phyloP scores from a whole-genome alignment of 2,113 vertebrate genomes.

The Brienomyrus longianalis region DNA sequence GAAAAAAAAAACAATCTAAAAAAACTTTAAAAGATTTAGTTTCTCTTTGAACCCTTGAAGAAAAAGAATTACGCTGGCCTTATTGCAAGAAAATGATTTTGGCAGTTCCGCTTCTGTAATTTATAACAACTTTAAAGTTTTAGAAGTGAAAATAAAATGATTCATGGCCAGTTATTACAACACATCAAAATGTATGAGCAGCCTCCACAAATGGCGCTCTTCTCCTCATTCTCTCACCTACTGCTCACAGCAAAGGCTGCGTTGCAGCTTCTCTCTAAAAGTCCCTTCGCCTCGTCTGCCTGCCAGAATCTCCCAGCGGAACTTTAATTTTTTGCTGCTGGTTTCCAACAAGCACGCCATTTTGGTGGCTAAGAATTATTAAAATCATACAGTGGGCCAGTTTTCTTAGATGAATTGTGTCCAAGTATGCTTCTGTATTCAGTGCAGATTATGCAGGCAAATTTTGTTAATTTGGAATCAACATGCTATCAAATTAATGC shows the following conservation, averaged over 20 bases:
- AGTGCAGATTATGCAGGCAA: background rate
- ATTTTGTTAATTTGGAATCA: constrained; percentile 22
- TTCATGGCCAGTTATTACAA: constrained; percentile 16
- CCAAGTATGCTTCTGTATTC: constrained; percentile 16
- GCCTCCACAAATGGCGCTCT: background rate
- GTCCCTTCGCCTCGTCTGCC: background rate
- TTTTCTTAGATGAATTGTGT: background rate
- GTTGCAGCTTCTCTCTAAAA: constrained; percentile 16
- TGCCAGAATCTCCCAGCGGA: background rate
- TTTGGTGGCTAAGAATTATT: background rate
- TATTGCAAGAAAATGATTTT: constrained; percentile 13
- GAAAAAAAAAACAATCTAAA: background rate
- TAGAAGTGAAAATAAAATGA: constrained; percentile 14
- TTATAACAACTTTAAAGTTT: constrained; percentile 17
- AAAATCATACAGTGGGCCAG: background rate
- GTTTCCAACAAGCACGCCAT: background rate
- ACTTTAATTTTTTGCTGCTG: background rate
- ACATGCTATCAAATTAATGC: constrained; percentile 31
- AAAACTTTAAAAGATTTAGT: background rate
- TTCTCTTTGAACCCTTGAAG: background rate
- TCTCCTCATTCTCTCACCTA: constrained; percentile 7
- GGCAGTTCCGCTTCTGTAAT: constrained; percentile 17
- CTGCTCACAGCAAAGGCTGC: background rate
- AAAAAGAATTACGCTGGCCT: background rate
- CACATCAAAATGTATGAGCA: constrained; percentile 8